These are phyloP conservation scores for Aptenodytes forsteri DNA, from an alignment of 2,113 vertebrate genomes.

Conservation along the genomic window DNA sequence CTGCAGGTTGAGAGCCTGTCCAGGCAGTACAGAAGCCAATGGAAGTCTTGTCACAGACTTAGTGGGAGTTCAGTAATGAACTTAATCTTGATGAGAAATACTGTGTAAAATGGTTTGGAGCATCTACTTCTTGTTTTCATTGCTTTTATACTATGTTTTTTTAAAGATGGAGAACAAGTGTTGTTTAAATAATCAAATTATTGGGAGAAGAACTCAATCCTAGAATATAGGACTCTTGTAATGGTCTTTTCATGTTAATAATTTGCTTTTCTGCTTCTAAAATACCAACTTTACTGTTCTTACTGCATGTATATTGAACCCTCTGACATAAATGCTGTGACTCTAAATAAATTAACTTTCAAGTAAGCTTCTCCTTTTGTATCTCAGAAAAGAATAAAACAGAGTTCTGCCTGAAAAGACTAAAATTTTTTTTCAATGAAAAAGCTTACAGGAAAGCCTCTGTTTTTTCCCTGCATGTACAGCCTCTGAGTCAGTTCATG, in stretches of 20 bases:
- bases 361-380: not conserved
- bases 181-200: not conserved
- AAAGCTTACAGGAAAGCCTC: not conserved
- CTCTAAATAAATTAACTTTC: not conserved
- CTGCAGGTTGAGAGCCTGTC: not conserved
- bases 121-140: not conserved
- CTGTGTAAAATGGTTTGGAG: not conserved
- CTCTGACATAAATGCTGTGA: not conserved
- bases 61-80: not conserved
- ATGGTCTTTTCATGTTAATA: not conserved
- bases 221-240: not conserved
- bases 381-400: not conserved
- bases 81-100: not conserved
- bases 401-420: not conserved
- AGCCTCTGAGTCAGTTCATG: conserved; percentile 96
- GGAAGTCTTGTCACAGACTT: not conserved
- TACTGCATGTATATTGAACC: not conserved
- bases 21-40: not conserved
- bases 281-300: not conserved
- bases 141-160: not conserved
- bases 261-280: not conserved
- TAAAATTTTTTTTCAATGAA: not conserved
- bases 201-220: not conserved
- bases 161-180: not conserved
- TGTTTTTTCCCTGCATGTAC: conserved; percentile 74